Evolutionary conservation across 1,140 invertebrate species (phyloP), one percentile per base, ranked within the genome.

Genomic region (Delia radicum): DNA sequence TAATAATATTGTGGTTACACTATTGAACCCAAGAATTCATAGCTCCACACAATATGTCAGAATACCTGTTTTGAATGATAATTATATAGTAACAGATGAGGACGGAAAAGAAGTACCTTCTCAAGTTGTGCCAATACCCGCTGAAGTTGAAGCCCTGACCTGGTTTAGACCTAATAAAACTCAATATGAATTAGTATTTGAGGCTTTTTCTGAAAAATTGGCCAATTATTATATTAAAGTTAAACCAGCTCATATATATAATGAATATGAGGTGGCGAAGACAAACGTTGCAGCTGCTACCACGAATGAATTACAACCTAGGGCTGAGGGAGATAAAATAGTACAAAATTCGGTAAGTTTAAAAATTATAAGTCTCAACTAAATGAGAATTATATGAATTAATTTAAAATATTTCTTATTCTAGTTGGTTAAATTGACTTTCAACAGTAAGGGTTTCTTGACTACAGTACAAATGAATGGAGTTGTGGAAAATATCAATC

Each of bases 1-100:
- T 46, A 83, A 90, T 29, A 85, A 89, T 69, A 92, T 95, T 77
- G 83, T 92, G 0, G 86, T 95, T 0, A 91, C 92, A 0, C 82
- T 96, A 5, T 96, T 95, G 85, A 99, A 99, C 87, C 94, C 96
- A 81, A 94, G 4, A 93, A 91, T 71, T 89, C 81, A 87, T 26
- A 88, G 93, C 0, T 88, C 89, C 29, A 37, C 8, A 13, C 87
- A 90, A 67, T 91, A 91, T 80, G 87, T 96, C 10, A 88, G 92
- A 29, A 91, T 94, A 3, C 71, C 71, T 12, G 75, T 76, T 10
- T 67, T 65, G 12, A 76, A 76, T 74, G 72, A 33, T 27, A 73
- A 8, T 48, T 76, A 76, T 31, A 42, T 74, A 27, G 74, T 77
- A 21, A 75, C 63, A 8, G 73, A 77, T 65, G 46, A 13, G n/a